Evolutionary conservation across 2,888 invertebrate species (phyloP), one percentile per base, ranked within the genome.

Genomic region (Harpalus rufipes): DNA sequence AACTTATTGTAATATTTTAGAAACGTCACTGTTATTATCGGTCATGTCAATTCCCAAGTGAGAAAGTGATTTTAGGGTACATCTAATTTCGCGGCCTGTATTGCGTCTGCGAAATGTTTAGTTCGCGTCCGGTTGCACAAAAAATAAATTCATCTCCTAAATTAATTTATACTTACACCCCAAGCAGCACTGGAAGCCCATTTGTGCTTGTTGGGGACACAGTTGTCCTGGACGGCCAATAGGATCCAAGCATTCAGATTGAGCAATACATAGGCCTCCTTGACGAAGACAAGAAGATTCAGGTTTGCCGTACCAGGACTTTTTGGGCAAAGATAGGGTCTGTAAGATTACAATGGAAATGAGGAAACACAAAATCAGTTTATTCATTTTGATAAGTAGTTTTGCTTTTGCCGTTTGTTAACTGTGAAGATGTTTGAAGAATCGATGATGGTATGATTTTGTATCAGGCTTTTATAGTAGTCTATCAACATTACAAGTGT

Each of bases 101-200:
- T n/a, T n/a, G n/a, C n/a, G n/a, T n/a, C n/a, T n/a, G n/a, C n/a
- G n/a, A n/a, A n/a, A n/a, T n/a, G n/a, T n/a, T n/a, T n/a, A n/a
- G n/a, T n/a, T n/a, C n/a, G n/a, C n/a, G n/a, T n/a, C n/a, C n/a
- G n/a, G n/a, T n/a, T n/a, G n/a, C n/a, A n/a, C n/a, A n/a, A n/a
- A n/a, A n/a, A n/a, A n/a, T n/a, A n/a, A n/a, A n/a, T n/a, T n/a
- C n/a, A n/a, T n/a, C n/a, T n/a, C n/a, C n/a, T n/a, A n/a, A n/a
- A n/a, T n/a, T n/a, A 25, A n/a, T n/a, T 58, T 12, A 78, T 16
- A 61, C 80, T 80, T 80, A 80, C 80, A 63, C 41, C 61, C 80
- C 14, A 41, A 18, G n/a, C 80, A 80, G 18, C 80, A 80, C 56
- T 80, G 80, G 80, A 41, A 80, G 25, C 80, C 80, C 16, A 58